These are phyloP conservation scores for Polyodon spathula DNA, from an alignment of 2,113 vertebrate species.

Conservation along the genomic window DNA sequence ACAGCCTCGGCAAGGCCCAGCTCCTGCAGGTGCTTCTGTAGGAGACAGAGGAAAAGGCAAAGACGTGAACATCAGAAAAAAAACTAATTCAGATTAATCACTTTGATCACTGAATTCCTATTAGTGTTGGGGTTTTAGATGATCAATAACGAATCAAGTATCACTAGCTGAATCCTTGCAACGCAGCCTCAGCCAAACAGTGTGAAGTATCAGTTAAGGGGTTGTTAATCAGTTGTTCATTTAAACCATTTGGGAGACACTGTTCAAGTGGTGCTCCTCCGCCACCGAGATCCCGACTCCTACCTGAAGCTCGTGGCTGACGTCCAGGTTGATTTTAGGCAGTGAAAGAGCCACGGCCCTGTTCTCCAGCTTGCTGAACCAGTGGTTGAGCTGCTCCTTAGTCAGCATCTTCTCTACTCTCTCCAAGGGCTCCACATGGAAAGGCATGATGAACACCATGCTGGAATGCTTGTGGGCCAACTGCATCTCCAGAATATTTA, in stretches of 20 bases:
- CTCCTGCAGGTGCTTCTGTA: constrained; percentile 21
- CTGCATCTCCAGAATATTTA: constrained; percentile 19
- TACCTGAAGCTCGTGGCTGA: constrained; percentile 18
- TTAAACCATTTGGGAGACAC: too few relatives aligned
- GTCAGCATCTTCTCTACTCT: constrained; percentile 20
- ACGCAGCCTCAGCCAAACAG: too few relatives aligned
- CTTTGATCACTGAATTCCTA: too few relatives aligned
- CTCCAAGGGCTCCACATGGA: constrained; percentile 17
- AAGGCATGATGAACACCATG: constrained; percentile 14
- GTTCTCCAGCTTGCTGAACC: constrained; percentile 13
- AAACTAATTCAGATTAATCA: neutral
- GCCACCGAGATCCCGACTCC: neutral
- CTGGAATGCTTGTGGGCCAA: constrained; percentile 17
- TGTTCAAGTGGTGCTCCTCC: too few relatives aligned
- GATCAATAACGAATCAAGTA: too few relatives aligned
- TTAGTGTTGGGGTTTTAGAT: neutral
- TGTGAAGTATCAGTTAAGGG: too few relatives aligned
- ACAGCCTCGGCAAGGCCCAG: constrained; percentile 21
- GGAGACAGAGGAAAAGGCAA: constrained; percentile 5
- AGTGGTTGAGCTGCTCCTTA: constrained; percentile 14
- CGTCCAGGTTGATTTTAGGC: constrained; percentile 12
- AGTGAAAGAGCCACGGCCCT: constrained; percentile 16
- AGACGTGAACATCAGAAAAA: too few relatives aligned
- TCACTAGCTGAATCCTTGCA: too few relatives aligned
- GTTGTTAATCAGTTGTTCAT: too few relatives aligned